Evolutionary conservation across 2,888 invertebrate genomes (phyloP).

Genomic region (Pachycephus smyrnensis): DNA sequence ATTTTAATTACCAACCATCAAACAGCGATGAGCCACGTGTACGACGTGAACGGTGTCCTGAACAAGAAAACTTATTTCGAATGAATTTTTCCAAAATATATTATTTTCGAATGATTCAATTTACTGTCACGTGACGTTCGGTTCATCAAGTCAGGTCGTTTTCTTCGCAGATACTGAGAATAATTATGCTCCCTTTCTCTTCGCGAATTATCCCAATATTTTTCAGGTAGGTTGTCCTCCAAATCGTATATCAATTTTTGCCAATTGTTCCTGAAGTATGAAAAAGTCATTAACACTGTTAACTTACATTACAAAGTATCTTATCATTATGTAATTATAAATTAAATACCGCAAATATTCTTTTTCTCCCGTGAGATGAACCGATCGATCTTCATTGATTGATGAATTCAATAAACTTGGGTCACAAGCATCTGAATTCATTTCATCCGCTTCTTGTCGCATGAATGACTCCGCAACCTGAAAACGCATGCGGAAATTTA

Average conservation of each 20-base stretch:
- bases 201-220: background rate
- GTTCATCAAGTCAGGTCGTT: background rate
- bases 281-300: background rate
- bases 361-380: background rate
- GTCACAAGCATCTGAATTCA: slow-evolving; percentile 6
- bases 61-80: background rate
- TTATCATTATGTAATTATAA: background rate
- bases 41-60: background rate
- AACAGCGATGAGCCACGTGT: background rate
- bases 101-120: background rate
- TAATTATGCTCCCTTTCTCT: background rate
- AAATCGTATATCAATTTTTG: background rate
- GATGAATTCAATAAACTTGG: slow-evolving; percentile 6
- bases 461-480: slow-evolving; percentile 20
- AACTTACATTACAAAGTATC: background rate
- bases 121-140: background rate
- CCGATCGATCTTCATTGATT: slow-evolving; percentile 1
- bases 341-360: background rate
- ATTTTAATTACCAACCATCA: background rate
- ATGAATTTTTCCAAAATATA: background rate
- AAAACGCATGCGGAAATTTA: background rate
- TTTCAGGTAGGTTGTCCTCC: background rate
- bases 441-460: slow-evolving; percentile 14
- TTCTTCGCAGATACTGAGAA: background rate
- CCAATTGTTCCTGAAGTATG: background rate